Evolutionary conservation across 2,797 vertebrate genomes (phyloP), one percentile per base, ranked within the genome.

Genomic region (Rhynchotus rufescens): DNA sequence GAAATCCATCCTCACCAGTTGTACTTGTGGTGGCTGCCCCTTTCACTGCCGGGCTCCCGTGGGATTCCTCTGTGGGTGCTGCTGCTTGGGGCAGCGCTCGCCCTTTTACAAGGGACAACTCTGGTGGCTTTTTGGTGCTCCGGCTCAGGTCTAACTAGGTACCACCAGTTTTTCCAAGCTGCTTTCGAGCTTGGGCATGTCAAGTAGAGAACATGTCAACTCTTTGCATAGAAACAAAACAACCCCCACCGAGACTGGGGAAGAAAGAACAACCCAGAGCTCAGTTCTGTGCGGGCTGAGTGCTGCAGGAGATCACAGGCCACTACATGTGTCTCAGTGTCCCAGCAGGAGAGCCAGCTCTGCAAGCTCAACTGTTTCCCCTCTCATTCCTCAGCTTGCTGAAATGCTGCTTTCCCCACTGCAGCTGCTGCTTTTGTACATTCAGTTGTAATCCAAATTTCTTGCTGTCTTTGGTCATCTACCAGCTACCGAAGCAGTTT

Each of bases 371-470:
- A 40, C 71, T 87, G 80, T 88, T 85, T 42, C 32, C 22, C 77
- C 49, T 65, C 22, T 71, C 1, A 3, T 44, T 73, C 56, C 71
- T 73, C 64, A 84, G 32, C 77, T 84, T 7, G 15, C 77, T 84
- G 77, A 49, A 79, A 74, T 76, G 38, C 49, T 91, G 2, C 71
- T 57, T 79, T 36, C 14, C 22, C 32, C 57, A 3, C 66, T 80
- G 69, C 80, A 91, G 68, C 62, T 86, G 66, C 80, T 36, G 23
- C 86, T 73, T 68, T 86, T 88, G 80, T 94, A 49, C 52, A 5
- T 59, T 84, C n/a, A 66, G 66, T 85, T 92, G 74, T 94, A 94
- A 93, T 88, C 66, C 68, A 34, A 59, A 93, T 94, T 84, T 85
- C 92, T 91, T 1, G 8, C 61, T 80, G 68, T 66, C 54, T 79